Percentiles rank a stretch among this genome's conserved stretches.
Conservation (phyloP, 2,888 invertebrate genomes). For the Flexamia atlantica region DNA sequence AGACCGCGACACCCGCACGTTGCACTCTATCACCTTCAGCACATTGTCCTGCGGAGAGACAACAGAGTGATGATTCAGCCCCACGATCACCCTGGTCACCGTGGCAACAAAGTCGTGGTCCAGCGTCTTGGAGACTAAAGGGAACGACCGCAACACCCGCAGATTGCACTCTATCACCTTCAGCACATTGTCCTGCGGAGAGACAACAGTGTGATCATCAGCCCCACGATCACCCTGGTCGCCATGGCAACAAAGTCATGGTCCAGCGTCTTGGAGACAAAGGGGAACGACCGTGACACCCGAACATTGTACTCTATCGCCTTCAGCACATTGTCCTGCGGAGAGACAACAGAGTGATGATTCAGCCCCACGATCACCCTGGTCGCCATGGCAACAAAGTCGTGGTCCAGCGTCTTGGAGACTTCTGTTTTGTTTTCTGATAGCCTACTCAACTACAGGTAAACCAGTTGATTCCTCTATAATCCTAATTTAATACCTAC, state of each 20-base stretch:
- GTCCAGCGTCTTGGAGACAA: conserved; percentile 98
- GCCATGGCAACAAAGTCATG: conserved; percentile 99
- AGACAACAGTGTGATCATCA: too few species aligned
- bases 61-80: conserved; percentile 89
- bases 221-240: conserved; percentile 94
- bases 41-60: conserved; percentile 89
- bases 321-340: conserved; percentile 92
- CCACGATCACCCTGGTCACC: conserved; percentile 96
- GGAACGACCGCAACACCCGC: conserved; percentile 97
- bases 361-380: conserved; percentile 92
- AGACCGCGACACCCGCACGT: conserved; percentile 97
- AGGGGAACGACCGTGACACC: conserved; percentile 99
- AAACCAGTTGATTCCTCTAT: too few species aligned
- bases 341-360: too few species aligned
- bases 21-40: conserved; percentile 99
- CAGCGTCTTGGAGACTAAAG: conserved; percentile 99
- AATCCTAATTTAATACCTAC: too few species aligned
- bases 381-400: conserved; percentile 98
- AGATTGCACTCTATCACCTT: conserved; percentile 99
- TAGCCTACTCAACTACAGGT: too few species aligned
- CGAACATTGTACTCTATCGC: conserved; percentile 99
- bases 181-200: conserved; percentile 88
- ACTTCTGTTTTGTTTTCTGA: too few species aligned
- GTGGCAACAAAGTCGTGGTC: conserved; percentile 98
- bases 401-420: conserved; percentile 97